A percentile compares a stretch with the other conserved stretches of the same genome.
phyloP scores from a whole-genome alignment of 1,140 invertebrate genomes.

The Wasmannia auropunctata region DNA sequence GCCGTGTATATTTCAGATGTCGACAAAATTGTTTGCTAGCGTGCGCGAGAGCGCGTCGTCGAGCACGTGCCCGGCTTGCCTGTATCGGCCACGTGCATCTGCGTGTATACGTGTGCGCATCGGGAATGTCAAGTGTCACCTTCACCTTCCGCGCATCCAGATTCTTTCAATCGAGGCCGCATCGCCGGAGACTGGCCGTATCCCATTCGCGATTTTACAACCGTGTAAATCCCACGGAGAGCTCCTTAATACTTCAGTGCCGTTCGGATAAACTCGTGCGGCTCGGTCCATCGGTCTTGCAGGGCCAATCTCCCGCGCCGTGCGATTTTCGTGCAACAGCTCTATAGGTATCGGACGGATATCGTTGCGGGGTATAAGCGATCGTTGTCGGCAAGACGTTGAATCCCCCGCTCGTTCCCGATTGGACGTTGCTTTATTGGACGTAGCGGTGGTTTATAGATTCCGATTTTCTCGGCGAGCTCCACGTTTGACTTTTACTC shows the following conservation, averaged over 20 bases:
- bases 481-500: conserved; percentile 29
- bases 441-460: conserved; percentile 73
- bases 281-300: conserved; percentile 22
- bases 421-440: conserved; percentile 76
- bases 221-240: conserved; percentile 71
- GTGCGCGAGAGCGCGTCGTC: conserved; percentile 33
- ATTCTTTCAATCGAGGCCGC: conserved; percentile 21
- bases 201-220: conserved; percentile 74
- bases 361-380: conserved; percentile 40
- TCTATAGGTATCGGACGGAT: conserved; percentile 25
- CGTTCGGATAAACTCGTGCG: conserved; percentile 60
- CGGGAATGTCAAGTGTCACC: conserved; percentile 22
- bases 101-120: neutral
- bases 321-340: conserved; percentile 52
- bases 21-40: conserved; percentile 74
- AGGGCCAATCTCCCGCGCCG: conserved; percentile 58
- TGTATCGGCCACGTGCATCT: neutral
- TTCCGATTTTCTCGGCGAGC: conserved; percentile 68
- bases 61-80: neutral
- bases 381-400: conserved; percentile 21
- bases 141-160: conserved; percentile 13
- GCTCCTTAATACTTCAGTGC: conserved; percentile 76
- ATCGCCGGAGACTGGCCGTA: conserved; percentile 43
- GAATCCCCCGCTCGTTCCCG: conserved; percentile 47
- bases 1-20: conserved; percentile 75